phyloP scores from a whole-genome alignment of 2,113 vertebrate species.

The Blennius ocellaris region DNA sequence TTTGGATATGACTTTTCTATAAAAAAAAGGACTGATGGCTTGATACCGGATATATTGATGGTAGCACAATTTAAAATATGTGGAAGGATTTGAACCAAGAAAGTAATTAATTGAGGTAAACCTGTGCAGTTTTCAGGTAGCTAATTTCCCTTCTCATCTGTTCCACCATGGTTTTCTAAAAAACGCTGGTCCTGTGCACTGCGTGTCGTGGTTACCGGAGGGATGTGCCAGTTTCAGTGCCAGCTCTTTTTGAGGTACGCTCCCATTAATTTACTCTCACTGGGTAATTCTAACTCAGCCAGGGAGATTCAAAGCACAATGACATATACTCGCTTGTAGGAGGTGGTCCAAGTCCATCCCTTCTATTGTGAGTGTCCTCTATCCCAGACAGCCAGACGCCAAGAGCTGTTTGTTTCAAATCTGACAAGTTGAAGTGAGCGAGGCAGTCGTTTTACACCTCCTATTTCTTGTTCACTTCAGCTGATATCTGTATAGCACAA shows the following conservation, averaged over 20 bases:
- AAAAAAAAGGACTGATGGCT: background rate
- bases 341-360: background rate
- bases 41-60: background rate
- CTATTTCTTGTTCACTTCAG: background rate
- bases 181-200: background rate
- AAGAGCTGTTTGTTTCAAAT: background rate
- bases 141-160: background rate
- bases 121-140: background rate
- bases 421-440: background rate
- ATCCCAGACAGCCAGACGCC: background rate
- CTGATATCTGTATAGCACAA: background rate
- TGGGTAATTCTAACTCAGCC: background rate
- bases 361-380: background rate
- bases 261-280: background rate
- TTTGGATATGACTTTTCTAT: background rate
- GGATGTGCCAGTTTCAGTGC: background rate
- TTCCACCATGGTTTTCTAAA: background rate
- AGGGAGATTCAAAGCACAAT: background rate
- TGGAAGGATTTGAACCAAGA: background rate
- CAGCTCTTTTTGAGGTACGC: background rate
- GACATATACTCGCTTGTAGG: slow-evolving; percentile 7
- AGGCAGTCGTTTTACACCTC: background rate
- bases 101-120: no score
- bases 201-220: background rate
- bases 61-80: background rate